These are phyloP conservation scores for Mythimna lalbum DNA, from an alignment of 2,888 invertebrate species.

Conservation along the genomic window DNA sequence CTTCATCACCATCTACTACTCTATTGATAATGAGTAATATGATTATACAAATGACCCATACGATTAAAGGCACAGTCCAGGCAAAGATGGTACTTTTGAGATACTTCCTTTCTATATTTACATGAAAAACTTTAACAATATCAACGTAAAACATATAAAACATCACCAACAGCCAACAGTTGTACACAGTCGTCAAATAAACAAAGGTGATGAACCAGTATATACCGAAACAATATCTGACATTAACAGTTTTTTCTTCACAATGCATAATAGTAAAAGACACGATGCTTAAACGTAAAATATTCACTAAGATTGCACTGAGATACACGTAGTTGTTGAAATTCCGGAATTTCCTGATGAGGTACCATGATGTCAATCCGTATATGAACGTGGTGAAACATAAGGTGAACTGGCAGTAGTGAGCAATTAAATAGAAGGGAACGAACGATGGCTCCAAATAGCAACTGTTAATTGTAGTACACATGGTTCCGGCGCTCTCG, in stretches of 20 bases:
- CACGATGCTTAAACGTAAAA: slow-evolving; percentile 20
- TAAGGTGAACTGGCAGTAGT: not conserved
- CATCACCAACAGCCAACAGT: slow-evolving; percentile 22
- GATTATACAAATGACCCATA: not conserved
- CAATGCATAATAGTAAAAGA: not conserved
- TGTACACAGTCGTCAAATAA: slow-evolving; percentile 12
- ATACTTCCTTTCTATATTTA: not conserved
- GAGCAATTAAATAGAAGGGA: not conserved
- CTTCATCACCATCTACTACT: not conserved
- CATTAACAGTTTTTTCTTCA: not conserved
- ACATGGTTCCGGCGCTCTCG: not conserved
- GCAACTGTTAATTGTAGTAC: not conserved
- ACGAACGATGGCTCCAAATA: not conserved
- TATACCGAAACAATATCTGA: not conserved
- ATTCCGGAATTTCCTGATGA: slow-evolving; percentile 23
- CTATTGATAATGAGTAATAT: not conserved
- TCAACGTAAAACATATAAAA: slow-evolving; percentile 29
- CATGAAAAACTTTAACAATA: slow-evolving; percentile 29
- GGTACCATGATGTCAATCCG: slow-evolving; percentile 25
- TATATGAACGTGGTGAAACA: slow-evolving; percentile 12
- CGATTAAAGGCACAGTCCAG: slow-evolving; percentile 5
- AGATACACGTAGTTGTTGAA: slow-evolving; percentile 30
- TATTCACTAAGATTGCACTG: slow-evolving; percentile 11
- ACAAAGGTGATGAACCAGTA: not conserved
- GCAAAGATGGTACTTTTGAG: slow-evolving; percentile 13